Percentiles rank a stretch among this genome's conserved stretches.
phyloP scores from a whole-genome alignment of 2,797 vertebrate species.

The Enteromius fasciolatus region DNA sequence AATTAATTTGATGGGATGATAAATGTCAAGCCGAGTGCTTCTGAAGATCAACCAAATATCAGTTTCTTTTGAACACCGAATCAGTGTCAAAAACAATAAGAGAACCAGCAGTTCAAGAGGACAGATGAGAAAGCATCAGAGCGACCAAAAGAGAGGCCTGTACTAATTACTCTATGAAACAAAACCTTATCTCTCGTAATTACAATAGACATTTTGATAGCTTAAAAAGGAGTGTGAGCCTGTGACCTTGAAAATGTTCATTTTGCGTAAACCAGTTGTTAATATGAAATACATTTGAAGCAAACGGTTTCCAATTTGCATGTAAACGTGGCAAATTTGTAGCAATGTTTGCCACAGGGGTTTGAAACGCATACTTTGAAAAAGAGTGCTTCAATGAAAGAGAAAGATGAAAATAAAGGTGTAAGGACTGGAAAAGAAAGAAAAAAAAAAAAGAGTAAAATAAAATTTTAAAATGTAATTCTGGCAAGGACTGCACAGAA shows the following conservation, averaged over 20 bases:
- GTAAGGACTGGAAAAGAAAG: too few relatives aligned
- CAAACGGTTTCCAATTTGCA: not conserved
- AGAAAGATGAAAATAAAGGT: not conserved
- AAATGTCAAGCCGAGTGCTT: conserved; percentile 73
- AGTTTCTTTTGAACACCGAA: conserved; percentile 60
- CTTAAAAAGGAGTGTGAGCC: not conserved
- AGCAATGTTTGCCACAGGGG: not conserved
- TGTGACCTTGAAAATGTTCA: not conserved
- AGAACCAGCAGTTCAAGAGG: conserved; percentile 27
- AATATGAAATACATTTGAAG: not conserved
- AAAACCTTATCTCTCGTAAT: not conserved
- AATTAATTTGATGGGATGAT: conserved; percentile 71
- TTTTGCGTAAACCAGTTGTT: not conserved
- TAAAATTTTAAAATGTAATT: conserved; percentile 6
- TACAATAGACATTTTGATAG: not conserved
- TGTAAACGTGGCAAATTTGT: not conserved
- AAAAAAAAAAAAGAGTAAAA: not conserved
- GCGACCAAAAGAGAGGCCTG: not conserved
- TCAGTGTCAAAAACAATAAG: conserved; percentile 55
- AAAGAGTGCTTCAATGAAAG: not conserved
- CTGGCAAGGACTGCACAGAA: not conserved
- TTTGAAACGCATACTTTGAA: not conserved
- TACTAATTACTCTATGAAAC: conserved; percentile 13
- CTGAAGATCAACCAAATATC: conserved; percentile 72
- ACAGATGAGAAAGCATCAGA: conserved; percentile 12